phyloP scores from a whole-genome alignment of 2,797 vertebrate genomes.

The Siniperca obscura region DNA sequence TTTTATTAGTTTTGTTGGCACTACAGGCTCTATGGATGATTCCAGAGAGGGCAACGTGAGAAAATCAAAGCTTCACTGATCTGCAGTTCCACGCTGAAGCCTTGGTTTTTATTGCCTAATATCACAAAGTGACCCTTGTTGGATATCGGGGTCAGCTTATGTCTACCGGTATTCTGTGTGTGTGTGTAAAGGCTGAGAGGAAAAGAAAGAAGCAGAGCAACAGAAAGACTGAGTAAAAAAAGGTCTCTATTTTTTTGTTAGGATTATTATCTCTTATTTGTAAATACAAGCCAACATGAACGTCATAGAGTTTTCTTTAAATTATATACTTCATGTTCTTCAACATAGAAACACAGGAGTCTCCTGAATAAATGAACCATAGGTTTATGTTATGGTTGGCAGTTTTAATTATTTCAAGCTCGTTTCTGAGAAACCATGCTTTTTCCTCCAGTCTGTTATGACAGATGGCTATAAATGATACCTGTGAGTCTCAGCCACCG shows the following conservation, averaged over 20 bases:
- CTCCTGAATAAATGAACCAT: no score
- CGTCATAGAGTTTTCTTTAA: not conserved
- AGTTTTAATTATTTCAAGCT: not conserved
- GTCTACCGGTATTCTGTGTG: slow-evolving; percentile 13
- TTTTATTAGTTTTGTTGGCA: slow-evolving; percentile 61
- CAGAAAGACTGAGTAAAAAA: not conserved
- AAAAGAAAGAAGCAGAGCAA: not conserved
- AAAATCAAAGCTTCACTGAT: slow-evolving; percentile 62
- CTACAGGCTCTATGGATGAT: slow-evolving; percentile 18
- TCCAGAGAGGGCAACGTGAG: slow-evolving; percentile 28
- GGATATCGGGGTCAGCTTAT: slow-evolving; percentile 26
- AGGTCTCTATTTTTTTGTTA: not conserved
- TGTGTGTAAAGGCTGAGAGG: not conserved
- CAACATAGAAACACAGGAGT: no score
- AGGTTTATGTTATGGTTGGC: not conserved
- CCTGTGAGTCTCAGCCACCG: not conserved
- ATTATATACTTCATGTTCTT: not conserved
- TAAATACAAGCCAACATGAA: not conserved
- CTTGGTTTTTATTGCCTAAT: slow-evolving; percentile 40
- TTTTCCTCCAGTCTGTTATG: not conserved
- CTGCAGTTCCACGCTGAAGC: slow-evolving; percentile 21
- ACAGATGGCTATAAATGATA: not conserved
- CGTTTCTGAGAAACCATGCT: not conserved
- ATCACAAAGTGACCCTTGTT: slow-evolving; percentile 41
- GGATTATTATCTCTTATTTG: not conserved